Evolutionary conservation across 2,113 vertebrate genomes (phyloP), one percentile per base, ranked within the genome.

Genomic region (Shinisaurus crocodilurus): DNA sequence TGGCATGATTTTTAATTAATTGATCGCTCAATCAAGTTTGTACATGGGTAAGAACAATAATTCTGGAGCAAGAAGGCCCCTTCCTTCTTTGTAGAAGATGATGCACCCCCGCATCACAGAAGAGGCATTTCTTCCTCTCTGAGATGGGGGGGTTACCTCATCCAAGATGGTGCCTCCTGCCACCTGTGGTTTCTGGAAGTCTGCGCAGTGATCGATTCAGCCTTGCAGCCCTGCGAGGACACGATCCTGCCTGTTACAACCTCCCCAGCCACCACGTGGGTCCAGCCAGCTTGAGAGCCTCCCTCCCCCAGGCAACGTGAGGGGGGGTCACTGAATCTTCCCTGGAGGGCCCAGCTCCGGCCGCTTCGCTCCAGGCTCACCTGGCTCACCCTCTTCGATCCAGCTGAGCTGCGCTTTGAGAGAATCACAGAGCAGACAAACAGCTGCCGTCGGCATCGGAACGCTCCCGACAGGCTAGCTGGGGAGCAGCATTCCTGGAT

Each of bases 361-460:
- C 3, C 6, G 23, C 34, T 34, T 45, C 29, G 37, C 82, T 60
- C 13, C 45, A 6, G 27, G 25, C 40, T 85, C 81, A 72, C 69
- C 89, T 88, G 77, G 40, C 37, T 43, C 37, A 2, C n/a, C 74
- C 82, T 89, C 88, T 69, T 87, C 70, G 20, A 20, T 2, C 16
- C 75, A 45, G 43, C 15, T 6, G 74, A 40, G n/a, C 74, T 18
- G 12, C 60, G 75, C 82, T 77, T 60, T n/a, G 89, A 86, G 85
- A 94, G 89, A 90, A 8, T 60, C 27, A 54, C 91, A 77, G 82
- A 95, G 95, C 94, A 95, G 95, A 92, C 95, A 94, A 88, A 93
- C 93, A 91, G 93, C 92, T 94, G 95, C 57, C 37, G 15, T 95
- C 96, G 84, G 92, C 94, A 90, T 45, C 88, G 96, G 96, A 96